These are phyloP conservation scores for Drymonia ruficornis DNA, from an alignment of 2,888 invertebrate genomes.

Conservation along the genomic window DNA sequence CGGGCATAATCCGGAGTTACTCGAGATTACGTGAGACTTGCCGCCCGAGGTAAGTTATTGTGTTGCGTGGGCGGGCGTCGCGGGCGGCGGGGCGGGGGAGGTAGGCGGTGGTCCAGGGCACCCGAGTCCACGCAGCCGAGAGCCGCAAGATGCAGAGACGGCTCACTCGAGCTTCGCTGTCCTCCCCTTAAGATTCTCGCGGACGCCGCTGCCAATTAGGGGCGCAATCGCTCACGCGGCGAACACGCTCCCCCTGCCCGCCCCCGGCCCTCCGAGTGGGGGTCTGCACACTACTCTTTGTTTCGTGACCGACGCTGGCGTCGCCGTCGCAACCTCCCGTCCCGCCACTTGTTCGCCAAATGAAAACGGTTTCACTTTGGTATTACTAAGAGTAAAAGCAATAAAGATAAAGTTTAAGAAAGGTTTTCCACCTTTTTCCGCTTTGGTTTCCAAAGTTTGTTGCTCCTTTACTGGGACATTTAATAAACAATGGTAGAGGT, in stretches of 20 bases:
- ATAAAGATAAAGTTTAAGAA: constrained; percentile 66
- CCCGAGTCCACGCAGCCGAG: constrained; percentile 57
- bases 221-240: constrained; percentile 84
- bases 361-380: constrained; percentile 80
- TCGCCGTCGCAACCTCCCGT: constrained; percentile 59
- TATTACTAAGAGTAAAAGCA: constrained; percentile 64
- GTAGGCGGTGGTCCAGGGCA: constrained; percentile 27
- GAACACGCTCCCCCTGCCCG: constrained; percentile 55
- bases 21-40: constrained; percentile 79
- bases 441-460: constrained; percentile 52
- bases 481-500: constrained; percentile 23
- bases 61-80: constrained; percentile 62
- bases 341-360: constrained; percentile 73
- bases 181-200: constrained; percentile 85
- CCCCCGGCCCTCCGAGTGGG: constrained; percentile 46
- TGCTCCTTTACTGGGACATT: constrained; percentile 38
- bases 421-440: constrained; percentile 62
- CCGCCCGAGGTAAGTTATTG: constrained; percentile 78
- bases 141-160: constrained; percentile 74
- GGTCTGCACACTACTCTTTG: constrained; percentile 64
- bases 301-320: constrained; percentile 64
- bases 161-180: constrained; percentile 73
- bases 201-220: constrained; percentile 85
- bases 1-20: constrained; percentile 83
- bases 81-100: constrained; percentile 38